phyloP scores from a whole-genome alignment of 2,888 invertebrate genomes.

The Megastigmus dorsalis region DNA sequence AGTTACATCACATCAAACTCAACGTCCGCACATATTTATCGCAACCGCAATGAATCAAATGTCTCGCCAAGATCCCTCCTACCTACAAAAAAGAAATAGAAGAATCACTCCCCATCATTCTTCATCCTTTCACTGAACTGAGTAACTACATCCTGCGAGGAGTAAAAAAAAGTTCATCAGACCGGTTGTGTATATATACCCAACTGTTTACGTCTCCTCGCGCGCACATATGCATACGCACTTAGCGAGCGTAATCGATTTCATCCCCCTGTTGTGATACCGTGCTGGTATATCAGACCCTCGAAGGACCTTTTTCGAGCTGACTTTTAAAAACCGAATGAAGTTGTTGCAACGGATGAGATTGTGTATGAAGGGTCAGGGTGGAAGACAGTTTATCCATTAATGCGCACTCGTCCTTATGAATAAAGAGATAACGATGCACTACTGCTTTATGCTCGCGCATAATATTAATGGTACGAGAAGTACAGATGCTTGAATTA shows the following conservation, averaged over 20 bases:
- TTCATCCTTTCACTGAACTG: not conserved
- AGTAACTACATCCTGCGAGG: not conserved
- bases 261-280: slow-evolving; percentile 38
- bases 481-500: too few species aligned
- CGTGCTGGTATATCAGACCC: slow-evolving; percentile 31
- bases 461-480: too few species aligned
- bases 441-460: not conserved
- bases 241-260: slow-evolving; percentile 27
- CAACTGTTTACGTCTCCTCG: not conserved
- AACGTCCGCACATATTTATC: not conserved
- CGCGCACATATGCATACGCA: not conserved
- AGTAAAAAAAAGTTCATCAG: not conserved
- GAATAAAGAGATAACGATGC: slow-evolving; percentile 4
- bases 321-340: slow-evolving; percentile 32
- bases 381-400: slow-evolving; percentile 28
- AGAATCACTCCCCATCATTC: slow-evolving; percentile 5
- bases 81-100: not conserved
- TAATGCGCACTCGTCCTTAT: not conserved
- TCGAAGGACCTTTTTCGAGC: not conserved
- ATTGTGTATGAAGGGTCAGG: not conserved
- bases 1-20: not conserved
- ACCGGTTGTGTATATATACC: slow-evolving; percentile 29
- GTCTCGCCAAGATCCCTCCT: not conserved
- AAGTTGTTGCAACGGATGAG: slow-evolving; percentile 9
- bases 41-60: not conserved